Conservation (phyloP, 2,888 invertebrate species). For the Lycocerus yunnanus region DNA sequence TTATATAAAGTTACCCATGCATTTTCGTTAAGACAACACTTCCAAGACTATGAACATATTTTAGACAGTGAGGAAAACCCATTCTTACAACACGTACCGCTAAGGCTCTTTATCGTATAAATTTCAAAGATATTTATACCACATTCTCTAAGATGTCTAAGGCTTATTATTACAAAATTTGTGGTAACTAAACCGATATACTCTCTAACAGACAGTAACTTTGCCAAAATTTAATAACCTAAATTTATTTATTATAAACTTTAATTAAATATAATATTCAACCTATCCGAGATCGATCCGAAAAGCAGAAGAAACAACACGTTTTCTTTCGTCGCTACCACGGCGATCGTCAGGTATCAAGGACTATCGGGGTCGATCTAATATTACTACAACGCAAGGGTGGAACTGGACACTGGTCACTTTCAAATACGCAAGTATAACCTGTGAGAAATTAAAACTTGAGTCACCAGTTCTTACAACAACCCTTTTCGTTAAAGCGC, state of each 20-base stretch:
- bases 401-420: conserved; percentile 13
- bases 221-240: neutral
- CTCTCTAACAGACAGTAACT: conserved; percentile 1
- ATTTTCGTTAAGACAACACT: conserved; percentile 55
- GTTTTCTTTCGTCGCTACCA: neutral
- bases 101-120: conserved; percentile 9
- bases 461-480: conserved; percentile 9
- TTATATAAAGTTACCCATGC: conserved; percentile 54
- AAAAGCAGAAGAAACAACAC: too few relatives aligned
- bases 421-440: neutral
- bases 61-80: conserved; percentile 6
- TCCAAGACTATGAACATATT: conserved; percentile 42
- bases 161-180: conserved; percentile 32
- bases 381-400: conserved; percentile 3
- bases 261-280: too few relatives aligned
- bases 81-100: neutral
- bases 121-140: conserved; percentile 21
- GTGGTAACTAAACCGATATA: conserved; percentile 28
- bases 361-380: neutral
- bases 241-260: neutral
- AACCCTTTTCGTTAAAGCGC: neutral
- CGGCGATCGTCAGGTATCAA: neutral
- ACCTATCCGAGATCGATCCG: too few relatives aligned
- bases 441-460: conserved; percentile 14
- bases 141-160: conserved; percentile 28